Base-by-base conservation (phyloP, 2,888 invertebrate genomes). In the Tipula lateralis region DNA sequence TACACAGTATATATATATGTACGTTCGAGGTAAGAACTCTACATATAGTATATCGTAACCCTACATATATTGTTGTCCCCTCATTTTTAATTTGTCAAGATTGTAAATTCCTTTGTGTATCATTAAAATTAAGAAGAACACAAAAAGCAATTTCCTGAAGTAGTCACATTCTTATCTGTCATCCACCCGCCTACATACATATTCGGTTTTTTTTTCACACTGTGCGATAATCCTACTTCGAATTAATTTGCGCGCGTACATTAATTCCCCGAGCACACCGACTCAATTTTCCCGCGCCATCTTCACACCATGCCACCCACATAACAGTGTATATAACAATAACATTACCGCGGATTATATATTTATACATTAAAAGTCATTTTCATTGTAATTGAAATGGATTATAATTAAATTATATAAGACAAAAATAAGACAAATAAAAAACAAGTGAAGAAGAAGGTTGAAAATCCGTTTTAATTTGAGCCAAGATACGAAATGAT, bases 351-450 rank as follows among this genome's bases (percentile, higher is more conserved):
- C 66, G 66, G 66, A 19, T 24, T 24, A 66, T 16, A n/a, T n/a
- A n/a, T n/a, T n/a, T n/a, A 50, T 66, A 66, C 66, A 66, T 66
- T 66, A 66, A 66, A 66, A 66, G 66, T 66, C 66, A 66, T 66
- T 66, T 66, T 66, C 66, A 66, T 66, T 66, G 66, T 66, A 66
- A 66, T 66, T 66, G 66, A 66, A 66, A 66, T 66, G 66, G 66
- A 66, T 66, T 66, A 66, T 66, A 66, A 66, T 66, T 66, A 66
- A 66, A 66, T 66, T 66, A 66, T 44, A 16, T 24, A 66, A 66
- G 66, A 66, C 66, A 66, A 66, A 66, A 66, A 66, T 9, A 66
- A 66, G 66, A 66, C 12, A 66, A n/a, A n/a, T 66, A 66, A 66
- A 66, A 66, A 66, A 66, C 66, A 24, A 66, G 66, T 66, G 66